Evolutionary conservation across 2,888 invertebrate species (phyloP), one percentile per base, ranked within the genome.

Genomic region (Limnephilus auricula): DNA sequence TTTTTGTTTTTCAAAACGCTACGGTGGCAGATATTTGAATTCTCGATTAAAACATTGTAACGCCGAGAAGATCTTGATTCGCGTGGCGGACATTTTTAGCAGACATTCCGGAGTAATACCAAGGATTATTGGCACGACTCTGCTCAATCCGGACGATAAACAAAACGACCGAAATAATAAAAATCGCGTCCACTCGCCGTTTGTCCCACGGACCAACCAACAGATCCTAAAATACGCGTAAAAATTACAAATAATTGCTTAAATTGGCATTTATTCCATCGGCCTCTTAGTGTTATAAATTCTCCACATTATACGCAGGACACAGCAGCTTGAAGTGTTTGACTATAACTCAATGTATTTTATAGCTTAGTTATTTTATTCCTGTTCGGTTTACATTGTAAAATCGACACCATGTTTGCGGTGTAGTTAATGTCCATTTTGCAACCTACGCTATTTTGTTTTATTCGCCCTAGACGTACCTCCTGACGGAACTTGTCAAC

Each of bases 181-280:
- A 90, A 90, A 88, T 88, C 45, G 83, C 88, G 32, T 45, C 45
- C 65, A 88, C 83, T 83, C 37, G 78, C 90, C 78, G 83, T 32
- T 45, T 32, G 79, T 78, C 50, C 79, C 30, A n/a, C 13, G 78
- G 65, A 88, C 65, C 89, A 50, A 30, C 65, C 34, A 91, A 34
- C 84, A 45, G 31, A 79, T 37, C 89, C 84, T 91, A 89, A 91
- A 91, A 91, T 78, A 31, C 79, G 65, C 89, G 90, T 93, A 93
- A 93, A 93, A 93, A 93, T 93, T 93, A 93, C 92, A 93, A 92
- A 80, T 93, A 93, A 93, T 92, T 90, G 92, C 85, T 89, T 87
- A 82, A 93, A 91, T 91, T 85, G 91, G 65, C 89, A 82, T 87
- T 92, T 85, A 92, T 89, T 85, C 91, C 91, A 80, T n/a, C 86